Percentiles rank a stretch among this genome's conserved stretches.
These are phyloP conservation scores for Pangasianodon hypophthalmus DNA, from an alignment of 2,113 vertebrate species.

Conservation along the genomic window DNA sequence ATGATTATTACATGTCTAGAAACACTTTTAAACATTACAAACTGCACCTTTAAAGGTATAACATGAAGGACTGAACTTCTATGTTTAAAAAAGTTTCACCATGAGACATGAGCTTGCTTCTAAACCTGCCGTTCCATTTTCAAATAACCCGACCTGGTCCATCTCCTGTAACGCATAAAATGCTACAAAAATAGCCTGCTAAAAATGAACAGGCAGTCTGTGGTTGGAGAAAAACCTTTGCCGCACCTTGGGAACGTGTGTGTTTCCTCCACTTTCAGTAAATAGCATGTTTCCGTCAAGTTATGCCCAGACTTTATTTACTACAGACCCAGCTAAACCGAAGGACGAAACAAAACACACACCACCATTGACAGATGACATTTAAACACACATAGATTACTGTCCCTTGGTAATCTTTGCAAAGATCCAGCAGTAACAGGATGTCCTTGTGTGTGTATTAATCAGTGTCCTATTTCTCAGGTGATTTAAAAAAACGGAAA, in stretches of 20 bases:
- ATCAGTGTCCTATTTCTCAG: not conserved
- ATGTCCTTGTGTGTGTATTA: not conserved
- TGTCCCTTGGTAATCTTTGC: not conserved
- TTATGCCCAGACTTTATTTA: conserved; percentile 13
- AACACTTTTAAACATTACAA: not conserved
- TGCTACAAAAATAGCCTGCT: conserved; percentile 11
- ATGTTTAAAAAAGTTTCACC: conserved; percentile 1
- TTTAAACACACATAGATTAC: not conserved
- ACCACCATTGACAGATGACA: not conserved
- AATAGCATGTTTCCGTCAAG: conserved; percentile 26
- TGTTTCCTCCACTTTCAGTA: conserved; percentile 11
- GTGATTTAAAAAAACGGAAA: too few species aligned
- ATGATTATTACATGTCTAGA: not conserved
- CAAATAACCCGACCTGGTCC: not conserved
- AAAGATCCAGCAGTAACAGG: not conserved
- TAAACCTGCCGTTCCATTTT: not conserved
- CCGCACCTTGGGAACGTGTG: not conserved
- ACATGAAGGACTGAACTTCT: not conserved
- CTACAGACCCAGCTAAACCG: not conserved
- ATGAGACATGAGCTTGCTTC: not conserved
- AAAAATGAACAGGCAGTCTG: conserved; percentile 23
- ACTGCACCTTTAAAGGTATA: not conserved
- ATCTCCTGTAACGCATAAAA: conserved; percentile 25
- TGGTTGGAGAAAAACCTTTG: conserved; percentile 11
- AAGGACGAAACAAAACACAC: not conserved